phyloP scores from a whole-genome alignment of 2,113 vertebrate species.

The Bagarius yarrelli region DNA sequence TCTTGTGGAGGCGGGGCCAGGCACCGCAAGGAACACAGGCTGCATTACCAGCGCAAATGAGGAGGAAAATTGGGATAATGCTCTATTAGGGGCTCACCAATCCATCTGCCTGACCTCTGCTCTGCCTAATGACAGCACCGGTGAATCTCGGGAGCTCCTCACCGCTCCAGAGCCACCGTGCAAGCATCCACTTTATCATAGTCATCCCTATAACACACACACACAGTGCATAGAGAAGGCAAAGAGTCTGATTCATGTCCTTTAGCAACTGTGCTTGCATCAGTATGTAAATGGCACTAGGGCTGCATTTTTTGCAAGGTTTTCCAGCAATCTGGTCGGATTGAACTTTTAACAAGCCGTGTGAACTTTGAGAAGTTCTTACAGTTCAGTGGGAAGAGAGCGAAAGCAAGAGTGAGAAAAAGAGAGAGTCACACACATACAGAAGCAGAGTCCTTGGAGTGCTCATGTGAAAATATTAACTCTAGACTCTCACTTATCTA shows the following conservation, averaged over 20 bases:
- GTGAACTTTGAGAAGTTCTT: conserved; percentile 72
- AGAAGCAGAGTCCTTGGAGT: conserved; percentile 63
- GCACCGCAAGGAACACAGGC: conserved; percentile 58
- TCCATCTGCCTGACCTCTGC: conserved; percentile 85
- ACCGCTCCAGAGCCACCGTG: conserved; percentile 62
- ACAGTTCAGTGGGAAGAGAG: conserved; percentile 58
- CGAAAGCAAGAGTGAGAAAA: conserved; percentile 26
- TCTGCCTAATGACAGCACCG: conserved; percentile 69
- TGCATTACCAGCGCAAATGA: conserved; percentile 91
- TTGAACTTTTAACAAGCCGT: conserved; percentile 66
- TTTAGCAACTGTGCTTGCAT: conserved; percentile 27
- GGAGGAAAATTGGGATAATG: conserved; percentile 99
- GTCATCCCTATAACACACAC: conserved; percentile 37
- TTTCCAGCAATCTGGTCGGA: conserved; percentile 43
- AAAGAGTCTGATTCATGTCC: conserved; percentile 30
- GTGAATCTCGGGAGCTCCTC: conserved; percentile 69
- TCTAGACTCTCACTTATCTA: conserved; percentile 73
- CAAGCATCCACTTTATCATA: conserved; percentile 57
- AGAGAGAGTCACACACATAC: conserved; percentile 25
- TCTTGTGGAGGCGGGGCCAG: conserved; percentile 53
- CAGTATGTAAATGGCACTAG: conserved; percentile 48
- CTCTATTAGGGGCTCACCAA: conserved; percentile 98
- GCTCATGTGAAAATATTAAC: conserved; percentile 77
- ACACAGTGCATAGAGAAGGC: neutral
- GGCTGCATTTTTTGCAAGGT: conserved; percentile 45